Conservation (phyloP, 64 coral and sea anemone species). For the Orbicella faveolata region DNA sequence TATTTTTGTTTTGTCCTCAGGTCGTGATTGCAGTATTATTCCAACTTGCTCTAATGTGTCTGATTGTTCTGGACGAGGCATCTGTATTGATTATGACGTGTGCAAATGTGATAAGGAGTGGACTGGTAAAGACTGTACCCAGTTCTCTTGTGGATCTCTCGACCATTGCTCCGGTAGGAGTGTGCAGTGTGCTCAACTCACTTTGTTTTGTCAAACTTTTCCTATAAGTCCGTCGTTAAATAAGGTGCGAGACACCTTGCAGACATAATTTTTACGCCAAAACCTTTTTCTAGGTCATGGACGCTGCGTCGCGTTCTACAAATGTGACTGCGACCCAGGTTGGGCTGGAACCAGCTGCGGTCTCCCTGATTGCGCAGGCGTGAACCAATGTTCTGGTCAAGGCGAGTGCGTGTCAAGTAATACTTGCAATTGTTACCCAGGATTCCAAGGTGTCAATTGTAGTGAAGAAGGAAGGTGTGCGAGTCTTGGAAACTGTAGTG, state of each 20-base stretch:
- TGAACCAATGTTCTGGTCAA: conserved; percentile 33
- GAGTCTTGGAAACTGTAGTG: conserved; percentile 47
- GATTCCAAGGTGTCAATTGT: conserved; percentile 29
- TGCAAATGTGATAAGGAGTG: conserved; percentile 37
- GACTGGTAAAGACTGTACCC: conserved; percentile 39
- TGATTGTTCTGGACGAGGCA: conserved; percentile 6
- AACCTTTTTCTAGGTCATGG: conserved; percentile 20
- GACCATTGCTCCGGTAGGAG: conserved; percentile 36
- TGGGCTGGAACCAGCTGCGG: conserved; percentile 64
- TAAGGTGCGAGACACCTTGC: too few species aligned
- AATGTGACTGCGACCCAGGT: conserved; percentile 43
- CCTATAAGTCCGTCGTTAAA: not conserved
- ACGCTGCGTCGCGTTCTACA: conserved; percentile 27
- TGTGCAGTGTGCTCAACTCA: too few species aligned
- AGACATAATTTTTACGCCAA: too few species aligned
- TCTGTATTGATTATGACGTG: conserved; percentile 43
- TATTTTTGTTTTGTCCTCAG: not conserved
- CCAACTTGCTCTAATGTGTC: conserved; percentile 16
- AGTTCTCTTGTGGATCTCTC: conserved; percentile 25
- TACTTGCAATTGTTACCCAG: conserved; percentile 52
- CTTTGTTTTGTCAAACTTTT: not conserved
- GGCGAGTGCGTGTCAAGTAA: conserved; percentile 39
- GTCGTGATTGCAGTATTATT: conserved; percentile 1
- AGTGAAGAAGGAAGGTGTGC: conserved; percentile 26
- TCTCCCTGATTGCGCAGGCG: conserved; percentile 49